phyloP scores from a whole-genome alignment of 1,140 invertebrate species.

The Caenorhabditis latens region DNA sequence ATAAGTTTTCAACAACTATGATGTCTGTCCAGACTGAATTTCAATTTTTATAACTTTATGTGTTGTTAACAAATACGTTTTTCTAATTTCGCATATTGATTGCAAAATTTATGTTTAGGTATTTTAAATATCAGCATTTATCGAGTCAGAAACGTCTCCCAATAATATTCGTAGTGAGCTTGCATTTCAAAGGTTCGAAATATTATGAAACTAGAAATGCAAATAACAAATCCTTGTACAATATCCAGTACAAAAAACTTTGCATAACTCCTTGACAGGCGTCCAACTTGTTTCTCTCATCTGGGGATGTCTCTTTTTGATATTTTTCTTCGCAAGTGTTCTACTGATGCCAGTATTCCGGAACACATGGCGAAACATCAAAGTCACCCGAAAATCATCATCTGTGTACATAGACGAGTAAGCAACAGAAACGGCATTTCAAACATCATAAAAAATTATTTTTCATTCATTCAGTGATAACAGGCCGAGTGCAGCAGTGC shows the following conservation, averaged over 20 bases:
- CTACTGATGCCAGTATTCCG: slow-evolving; percentile 9
- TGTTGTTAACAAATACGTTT: too few species aligned
- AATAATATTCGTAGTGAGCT: too few species aligned
- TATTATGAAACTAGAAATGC: too few species aligned
- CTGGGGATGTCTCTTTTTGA: background rate
- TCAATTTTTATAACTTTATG: too few species aligned
- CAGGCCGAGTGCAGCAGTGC: background rate
- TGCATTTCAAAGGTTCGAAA: too few species aligned
- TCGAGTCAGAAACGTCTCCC: too few species aligned
- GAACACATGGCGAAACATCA: slow-evolving; percentile 28
- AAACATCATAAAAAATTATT: background rate
- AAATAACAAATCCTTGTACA: too few species aligned
- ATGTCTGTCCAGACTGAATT: too few species aligned
- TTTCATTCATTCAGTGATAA: slow-evolving; percentile 37
- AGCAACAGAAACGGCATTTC: background rate
- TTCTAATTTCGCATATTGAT: too few species aligned
- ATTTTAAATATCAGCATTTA: too few species aligned
- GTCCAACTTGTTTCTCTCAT: slow-evolving; percentile 22
- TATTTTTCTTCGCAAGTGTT: slow-evolving; percentile 34
- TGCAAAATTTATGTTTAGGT: too few species aligned
- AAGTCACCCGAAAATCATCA: slow-evolving; percentile 45
- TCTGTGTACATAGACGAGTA: slow-evolving; percentile 42
- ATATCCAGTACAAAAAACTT: background rate
- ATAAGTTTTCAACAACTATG: too few species aligned
- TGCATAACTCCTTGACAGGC: background rate